Evolutionary conservation across 2,113 vertebrate species (phyloP).

Genomic region (Anolis sagrei): DNA sequence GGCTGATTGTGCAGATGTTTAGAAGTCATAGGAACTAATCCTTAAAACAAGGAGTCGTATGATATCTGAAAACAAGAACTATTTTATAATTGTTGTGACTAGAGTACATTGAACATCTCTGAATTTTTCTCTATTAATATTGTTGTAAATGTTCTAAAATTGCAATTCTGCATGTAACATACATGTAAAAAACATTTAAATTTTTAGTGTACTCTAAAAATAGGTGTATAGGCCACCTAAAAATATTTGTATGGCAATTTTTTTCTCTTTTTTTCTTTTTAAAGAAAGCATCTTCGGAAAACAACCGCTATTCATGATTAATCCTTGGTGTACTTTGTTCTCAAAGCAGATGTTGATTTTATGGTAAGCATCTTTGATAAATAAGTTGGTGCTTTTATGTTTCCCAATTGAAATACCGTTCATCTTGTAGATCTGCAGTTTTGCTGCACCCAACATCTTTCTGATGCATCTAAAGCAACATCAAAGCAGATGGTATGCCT

Average conservation of each 20-base stretch:
- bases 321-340: constrained; percentile 13
- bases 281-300: neutral
- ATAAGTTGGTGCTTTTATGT: constrained; percentile 30
- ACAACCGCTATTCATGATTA: neutral
- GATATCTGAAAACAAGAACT: too few species aligned
- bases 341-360: constrained; percentile 25
- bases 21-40: too few species aligned
- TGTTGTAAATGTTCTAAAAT: neutral
- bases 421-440: neutral
- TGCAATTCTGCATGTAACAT: neutral
- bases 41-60: too few species aligned
- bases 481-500: constrained; percentile 4
- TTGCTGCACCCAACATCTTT: constrained; percentile 18
- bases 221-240: constrained; percentile 42
- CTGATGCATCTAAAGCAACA: neutral
- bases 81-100: too few species aligned
- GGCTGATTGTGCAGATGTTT: neutral
- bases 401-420: neutral
- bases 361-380: constrained; percentile 24
- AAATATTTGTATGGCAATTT: neutral
- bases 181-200: neutral
- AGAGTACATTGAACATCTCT: neutral
- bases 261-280: neutral
- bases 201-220: constrained; percentile 37
- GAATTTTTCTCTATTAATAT: neutral